These are phyloP conservation scores for Hyalella azteca DNA, from an alignment of 2,888 invertebrate species.

Conservation along the genomic window DNA sequence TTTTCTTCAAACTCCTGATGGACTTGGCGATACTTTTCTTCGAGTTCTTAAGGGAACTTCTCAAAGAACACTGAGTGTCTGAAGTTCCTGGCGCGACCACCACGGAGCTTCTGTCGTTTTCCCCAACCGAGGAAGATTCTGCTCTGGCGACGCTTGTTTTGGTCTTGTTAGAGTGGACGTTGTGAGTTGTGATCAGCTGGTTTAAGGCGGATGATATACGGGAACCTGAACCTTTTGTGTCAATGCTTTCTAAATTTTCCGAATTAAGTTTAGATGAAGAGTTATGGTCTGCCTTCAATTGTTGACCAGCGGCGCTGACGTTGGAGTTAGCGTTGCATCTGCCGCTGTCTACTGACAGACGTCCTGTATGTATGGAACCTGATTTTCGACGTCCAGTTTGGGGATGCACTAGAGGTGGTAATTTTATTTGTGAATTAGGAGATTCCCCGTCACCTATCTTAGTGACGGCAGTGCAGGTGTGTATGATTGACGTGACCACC, in stretches of 20 bases:
- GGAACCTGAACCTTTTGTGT: conserved; percentile 10
- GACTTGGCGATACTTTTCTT: conserved; percentile 55
- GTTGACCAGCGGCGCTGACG: background rate
- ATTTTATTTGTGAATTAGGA: background rate
- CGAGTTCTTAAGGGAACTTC: conserved; percentile 46
- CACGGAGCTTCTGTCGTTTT: conserved; percentile 49
- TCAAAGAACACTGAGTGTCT: conserved; percentile 52
- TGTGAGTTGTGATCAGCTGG: conserved; percentile 57
- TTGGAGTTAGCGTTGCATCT: conserved; percentile 1
- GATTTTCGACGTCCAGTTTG: too few species aligned
- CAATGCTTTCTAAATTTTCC: conserved; percentile 6
- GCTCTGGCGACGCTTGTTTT: conserved; percentile 53
- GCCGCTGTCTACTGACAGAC: background rate
- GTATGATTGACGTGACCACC: conserved; percentile 50
- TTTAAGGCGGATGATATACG: conserved; percentile 38
- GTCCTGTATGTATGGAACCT: background rate
- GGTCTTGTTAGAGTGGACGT: conserved; percentile 56
- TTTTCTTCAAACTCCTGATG: conserved; percentile 55
- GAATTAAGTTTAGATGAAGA: background rate
- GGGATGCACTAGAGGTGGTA: background rate
- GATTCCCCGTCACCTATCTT: conserved; percentile 26
- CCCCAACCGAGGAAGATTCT: conserved; percentile 53
- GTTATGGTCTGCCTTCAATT: background rate
- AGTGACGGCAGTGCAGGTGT: conserved; percentile 44
- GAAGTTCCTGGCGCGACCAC: conserved; percentile 37